Evolutionary conservation across 53 echinoderm and acorn worm species (phyloP).

Genomic region (Mesocentrotus franciscanus): DNA sequence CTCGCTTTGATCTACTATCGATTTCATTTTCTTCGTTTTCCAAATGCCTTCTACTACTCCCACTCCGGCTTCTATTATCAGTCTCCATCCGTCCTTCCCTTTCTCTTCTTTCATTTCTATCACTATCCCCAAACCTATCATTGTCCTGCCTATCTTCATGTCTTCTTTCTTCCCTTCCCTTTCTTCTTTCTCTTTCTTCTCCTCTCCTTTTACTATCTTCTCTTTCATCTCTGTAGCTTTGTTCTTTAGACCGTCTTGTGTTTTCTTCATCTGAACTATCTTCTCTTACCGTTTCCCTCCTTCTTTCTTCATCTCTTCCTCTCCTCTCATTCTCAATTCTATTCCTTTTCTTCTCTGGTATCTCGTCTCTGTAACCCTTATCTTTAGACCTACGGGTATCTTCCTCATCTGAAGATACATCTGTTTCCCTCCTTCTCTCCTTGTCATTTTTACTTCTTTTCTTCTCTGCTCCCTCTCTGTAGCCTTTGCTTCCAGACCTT

Average conservation of each 20-base stretch:
- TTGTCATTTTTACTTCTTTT: slow-evolving; percentile 25
- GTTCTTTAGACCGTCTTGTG: neutral
- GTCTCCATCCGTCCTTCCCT: slow-evolving; percentile 8
- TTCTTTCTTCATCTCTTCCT: neutral
- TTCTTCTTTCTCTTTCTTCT: neutral
- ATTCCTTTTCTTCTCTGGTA: neutral
- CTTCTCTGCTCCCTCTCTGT: neutral
- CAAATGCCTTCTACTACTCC: neutral
- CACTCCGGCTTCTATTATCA: neutral
- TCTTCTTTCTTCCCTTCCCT: neutral
- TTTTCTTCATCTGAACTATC: slow-evolving; percentile 23
- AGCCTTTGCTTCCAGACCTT: neutral
- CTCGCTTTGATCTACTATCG: neutral
- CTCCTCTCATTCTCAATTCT: neutral
- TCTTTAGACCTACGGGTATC: neutral
- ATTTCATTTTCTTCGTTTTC: neutral
- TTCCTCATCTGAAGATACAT: neutral
- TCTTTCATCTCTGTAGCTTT: neutral
- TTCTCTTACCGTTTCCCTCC: slow-evolving; percentile 2
- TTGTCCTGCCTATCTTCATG: neutral
- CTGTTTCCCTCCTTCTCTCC: slow-evolving; percentile 6
- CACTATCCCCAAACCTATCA: neutral
- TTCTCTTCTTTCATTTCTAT: neutral
- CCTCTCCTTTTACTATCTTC: slow-evolving; percentile 10
- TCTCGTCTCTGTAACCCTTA: neutral